These are phyloP conservation scores for Acromyrmex heyeri DNA, from an alignment of 1,140 invertebrate species.

Conservation along the genomic window DNA sequence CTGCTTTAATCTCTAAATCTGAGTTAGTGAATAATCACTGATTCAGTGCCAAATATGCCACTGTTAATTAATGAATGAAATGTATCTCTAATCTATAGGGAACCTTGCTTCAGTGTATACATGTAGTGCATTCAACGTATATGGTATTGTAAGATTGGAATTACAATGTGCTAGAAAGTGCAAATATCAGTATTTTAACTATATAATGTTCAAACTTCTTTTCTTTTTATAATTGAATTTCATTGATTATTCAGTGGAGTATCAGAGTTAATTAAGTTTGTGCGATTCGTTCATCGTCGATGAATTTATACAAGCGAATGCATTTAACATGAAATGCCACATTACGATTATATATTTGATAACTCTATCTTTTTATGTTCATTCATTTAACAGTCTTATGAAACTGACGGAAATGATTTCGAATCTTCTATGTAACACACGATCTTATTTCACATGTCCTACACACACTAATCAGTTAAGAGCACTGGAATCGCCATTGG, in stretches of 20 bases:
- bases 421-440: background rate
- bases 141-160: too few species aligned
- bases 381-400: background rate
- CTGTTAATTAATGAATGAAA: too few species aligned
- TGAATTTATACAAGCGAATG: background rate
- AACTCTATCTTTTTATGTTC: background rate
- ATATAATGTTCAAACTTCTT: too few species aligned
- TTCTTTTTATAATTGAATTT: too few species aligned
- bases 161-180: too few species aligned
- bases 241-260: too few species aligned
- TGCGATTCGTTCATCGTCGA: background rate
- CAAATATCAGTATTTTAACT: too few species aligned
- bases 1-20: background rate
- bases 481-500: background rate
- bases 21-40: too few species aligned
- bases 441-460: background rate
- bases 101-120: too few species aligned
- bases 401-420: background rate
- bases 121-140: too few species aligned
- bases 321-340: background rate
- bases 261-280: background rate
- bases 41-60: too few species aligned
- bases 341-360: background rate
- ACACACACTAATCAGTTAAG: background rate
- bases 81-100: too few species aligned